Evolutionary conservation across 2,888 invertebrate genomes (phyloP), one percentile per base, ranked within the genome.

Genomic region (Portevinia maculata): DNA sequence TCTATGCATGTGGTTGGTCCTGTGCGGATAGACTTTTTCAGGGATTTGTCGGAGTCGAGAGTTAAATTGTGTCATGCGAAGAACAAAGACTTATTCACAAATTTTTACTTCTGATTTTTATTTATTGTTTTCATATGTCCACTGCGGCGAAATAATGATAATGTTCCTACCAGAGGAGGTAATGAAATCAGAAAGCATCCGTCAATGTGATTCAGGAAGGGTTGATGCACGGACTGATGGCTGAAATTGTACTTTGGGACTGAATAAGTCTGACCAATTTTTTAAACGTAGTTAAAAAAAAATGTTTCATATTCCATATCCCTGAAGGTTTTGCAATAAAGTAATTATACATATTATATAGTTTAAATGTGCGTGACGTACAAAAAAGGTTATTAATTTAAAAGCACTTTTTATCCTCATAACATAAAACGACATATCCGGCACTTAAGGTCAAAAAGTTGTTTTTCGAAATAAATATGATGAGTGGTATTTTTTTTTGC

Each of bases 1-100:
- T n/a, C n/a, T n/a, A 76, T 83, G 71, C 71, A 83, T 83, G 83
- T 55, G 76, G 78, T 83, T 73, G 71, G 83, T 62, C 78, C 75
- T 71, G 71, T 83, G 83, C 52, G 76, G 53, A 62, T 67, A 83
- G 62, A 83, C 30, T 53, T 67, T 62, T 71, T 83, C 71, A 73
- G 60, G 67, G 71, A 76, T 73, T 62, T 71, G 55, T 71, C 19
- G 30, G 64, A 60, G 55, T 67, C 55, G 32, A 71, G 55, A 67
- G 60, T 65, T 62, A 46, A 73, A 52, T 76, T 73, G 41, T 71
- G 65, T 65, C 59, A 71, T 65, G 65, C 41, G 30, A 83, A 62
- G 60, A 62, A 71, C 64, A 70, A 64, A 53, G 53, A 64, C 62
- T 55, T 52, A 48, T 73, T 73, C 62, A 46, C 39, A 70, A 79